These are phyloP conservation scores for Neelides sp. DNA, from an alignment of 1,140 invertebrate species.

Conservation along the genomic window DNA sequence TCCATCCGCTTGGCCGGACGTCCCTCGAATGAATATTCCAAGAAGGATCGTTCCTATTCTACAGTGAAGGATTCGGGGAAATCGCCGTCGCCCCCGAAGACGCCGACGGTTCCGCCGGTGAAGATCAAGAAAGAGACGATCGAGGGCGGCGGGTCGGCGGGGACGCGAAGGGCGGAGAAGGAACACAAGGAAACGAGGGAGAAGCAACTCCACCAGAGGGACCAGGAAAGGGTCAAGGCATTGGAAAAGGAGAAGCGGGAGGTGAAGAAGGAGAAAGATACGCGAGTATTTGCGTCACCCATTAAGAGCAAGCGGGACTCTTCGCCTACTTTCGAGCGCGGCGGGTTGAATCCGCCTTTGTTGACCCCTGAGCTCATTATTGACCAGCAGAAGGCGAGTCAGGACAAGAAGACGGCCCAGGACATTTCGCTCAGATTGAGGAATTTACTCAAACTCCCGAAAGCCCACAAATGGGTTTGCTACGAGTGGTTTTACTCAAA, in stretches of 20 bases:
- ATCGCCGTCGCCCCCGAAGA: too few relatives aligned
- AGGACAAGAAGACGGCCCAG: conserved; percentile 64
- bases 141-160: conserved; percentile 37
- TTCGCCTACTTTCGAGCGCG: conserved; percentile 9
- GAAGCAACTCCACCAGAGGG: conserved; percentile 4
- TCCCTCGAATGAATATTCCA: too few relatives aligned
- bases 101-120: conserved; percentile 7
- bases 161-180: conserved; percentile 40
- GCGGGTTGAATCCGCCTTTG: too few relatives aligned
- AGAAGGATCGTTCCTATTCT: too few relatives aligned
- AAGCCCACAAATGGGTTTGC: conserved; percentile 98
- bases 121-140: conserved; percentile 19
- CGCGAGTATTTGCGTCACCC: neutral
- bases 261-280: conserved; percentile 15
- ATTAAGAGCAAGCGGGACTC: conserved; percentile 10
- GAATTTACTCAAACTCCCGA: conserved; percentile 94
- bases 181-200: conserved; percentile 2
- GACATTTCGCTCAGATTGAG: conserved; percentile 76
- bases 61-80: too few relatives aligned
- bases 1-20: too few relatives aligned
- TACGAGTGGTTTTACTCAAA: conserved; percentile 99
- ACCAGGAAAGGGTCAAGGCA: conserved; percentile 2
- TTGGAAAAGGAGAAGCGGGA: neutral
- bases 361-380: conserved; percentile 5
- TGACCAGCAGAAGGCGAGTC: conserved; percentile 31